phyloP scores from a whole-genome alignment of 37 sponge, comb jelly and placozoan genomes.

The Ephydatia muelleri region DNA sequence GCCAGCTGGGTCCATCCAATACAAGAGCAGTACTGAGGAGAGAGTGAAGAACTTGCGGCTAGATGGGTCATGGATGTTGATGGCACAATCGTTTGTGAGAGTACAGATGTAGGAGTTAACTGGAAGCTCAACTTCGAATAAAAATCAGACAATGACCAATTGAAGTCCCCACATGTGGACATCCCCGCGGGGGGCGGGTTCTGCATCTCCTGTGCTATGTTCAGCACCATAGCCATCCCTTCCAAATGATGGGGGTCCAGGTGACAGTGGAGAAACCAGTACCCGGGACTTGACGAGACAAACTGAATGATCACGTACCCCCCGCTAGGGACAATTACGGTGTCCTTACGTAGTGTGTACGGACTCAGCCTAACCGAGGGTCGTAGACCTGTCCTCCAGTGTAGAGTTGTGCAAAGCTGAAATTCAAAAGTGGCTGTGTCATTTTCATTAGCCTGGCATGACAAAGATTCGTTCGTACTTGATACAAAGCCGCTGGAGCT shows the following conservation, averaged over 20 bases:
- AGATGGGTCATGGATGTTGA: no score
- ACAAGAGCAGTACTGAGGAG: no score
- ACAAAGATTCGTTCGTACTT: background rate
- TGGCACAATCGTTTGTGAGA: no score
- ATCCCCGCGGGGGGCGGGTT: conserved; percentile 37
- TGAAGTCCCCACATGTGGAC: conserved; percentile 26
- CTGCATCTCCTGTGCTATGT: conserved; percentile 14
- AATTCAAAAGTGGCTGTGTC: background rate
- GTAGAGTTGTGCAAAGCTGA: conserved; percentile 16
- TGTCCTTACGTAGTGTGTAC: conserved; percentile 60
- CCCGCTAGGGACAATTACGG: no score
- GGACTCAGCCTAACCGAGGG: conserved; percentile 4
- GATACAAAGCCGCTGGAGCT: conserved; percentile 1
- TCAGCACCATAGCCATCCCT: conserved; percentile 61
- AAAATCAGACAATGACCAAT: no score
- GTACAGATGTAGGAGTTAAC: no score
- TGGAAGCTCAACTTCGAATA: no score
- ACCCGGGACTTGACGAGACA: no score
- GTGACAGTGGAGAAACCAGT: conserved; percentile 87
- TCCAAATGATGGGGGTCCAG: conserved; percentile 62
- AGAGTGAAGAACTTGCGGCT: no score
- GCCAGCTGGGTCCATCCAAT: no score
- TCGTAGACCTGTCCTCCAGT: background rate
- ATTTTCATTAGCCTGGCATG: conserved; percentile 16
- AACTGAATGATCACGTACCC: no score